phyloP scores from a whole-genome alignment of 2,113 vertebrate species.

The Sigmodon hispidus region DNA sequence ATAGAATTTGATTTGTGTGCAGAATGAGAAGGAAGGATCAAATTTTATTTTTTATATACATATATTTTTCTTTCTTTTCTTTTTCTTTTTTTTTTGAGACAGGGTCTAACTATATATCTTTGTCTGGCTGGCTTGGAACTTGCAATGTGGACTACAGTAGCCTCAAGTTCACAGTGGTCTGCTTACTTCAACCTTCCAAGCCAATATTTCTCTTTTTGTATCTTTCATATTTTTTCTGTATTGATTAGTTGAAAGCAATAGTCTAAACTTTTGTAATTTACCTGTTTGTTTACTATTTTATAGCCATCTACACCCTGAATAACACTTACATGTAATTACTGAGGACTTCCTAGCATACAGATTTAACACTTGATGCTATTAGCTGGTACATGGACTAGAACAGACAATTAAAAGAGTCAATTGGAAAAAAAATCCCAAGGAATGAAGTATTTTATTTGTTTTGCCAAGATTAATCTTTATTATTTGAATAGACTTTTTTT shows the following conservation, averaged over 20 bases:
- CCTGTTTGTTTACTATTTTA: background rate
- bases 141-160: background rate
- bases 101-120: background rate
- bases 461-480: background rate
- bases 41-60: background rate
- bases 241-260: background rate
- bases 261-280: slow-evolving; percentile 4
- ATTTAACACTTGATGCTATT: slow-evolving; percentile 10
- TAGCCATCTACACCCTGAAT: background rate
- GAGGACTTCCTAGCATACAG: background rate
- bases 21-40: background rate
- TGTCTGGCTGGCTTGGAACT: background rate
- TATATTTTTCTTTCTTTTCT: background rate
- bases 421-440: background rate
- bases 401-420: background rate
- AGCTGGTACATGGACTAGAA: background rate
- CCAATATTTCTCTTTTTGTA: background rate
- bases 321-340: slow-evolving; percentile 4
- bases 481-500: background rate
- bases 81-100: background rate
- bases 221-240: background rate
- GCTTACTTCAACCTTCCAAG: background rate
- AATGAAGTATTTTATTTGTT: slow-evolving; percentile 44
- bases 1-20: background rate
- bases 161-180: background rate